Base-by-base conservation (phyloP, 2,888 invertebrate genomes). In the Baccha elongata region DNA sequence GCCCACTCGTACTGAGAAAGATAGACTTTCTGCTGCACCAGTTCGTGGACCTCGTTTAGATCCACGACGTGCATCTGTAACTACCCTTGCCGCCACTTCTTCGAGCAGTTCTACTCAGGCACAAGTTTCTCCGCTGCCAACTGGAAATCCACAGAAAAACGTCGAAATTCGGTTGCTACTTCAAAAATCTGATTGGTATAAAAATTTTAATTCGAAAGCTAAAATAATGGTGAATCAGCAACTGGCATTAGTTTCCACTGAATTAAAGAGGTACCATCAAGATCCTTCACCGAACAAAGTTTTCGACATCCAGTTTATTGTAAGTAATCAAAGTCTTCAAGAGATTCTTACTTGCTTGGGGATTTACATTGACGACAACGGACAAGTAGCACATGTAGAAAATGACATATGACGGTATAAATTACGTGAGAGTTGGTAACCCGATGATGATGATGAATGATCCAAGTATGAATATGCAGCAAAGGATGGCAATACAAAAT, bases 211-310 rank as follows among this genome's bases (percentile, higher is more conserved):
- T 86, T 94, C 94, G 68, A 94, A 94, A 84, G 94, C 94, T 87
- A 95, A 95, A 90, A 92, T 95, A 85, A 92, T 93, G 89, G 93
- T 94, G 0, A 95, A 94, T 87, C 94, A 94, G 87, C 92, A 95
- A 87, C 88, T 95, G 86, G 93, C 93, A 1, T 91, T 93, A 23
- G 92, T 94, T 10, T 93, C 94, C 6, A 93, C 92, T 85, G 92
- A 92, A 89, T 89, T 93, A 19, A 93, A 94, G 88, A 93, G 92
- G 86, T 92, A 92, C 85, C 93, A 94, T 84, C 93, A 93, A 86
- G 93, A 93, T 86, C 92, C 92, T 53, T 88, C 89, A 23, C 89
- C 91, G 1, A 92, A 92, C 65, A 93, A 93, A 87, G 91, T 91
- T 72, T 92, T 93, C 48, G 93, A 93, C 86, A 88, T 93, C 26